Conservation (phyloP, 2,113 vertebrate species). For the Urocolius indicus region DNA sequence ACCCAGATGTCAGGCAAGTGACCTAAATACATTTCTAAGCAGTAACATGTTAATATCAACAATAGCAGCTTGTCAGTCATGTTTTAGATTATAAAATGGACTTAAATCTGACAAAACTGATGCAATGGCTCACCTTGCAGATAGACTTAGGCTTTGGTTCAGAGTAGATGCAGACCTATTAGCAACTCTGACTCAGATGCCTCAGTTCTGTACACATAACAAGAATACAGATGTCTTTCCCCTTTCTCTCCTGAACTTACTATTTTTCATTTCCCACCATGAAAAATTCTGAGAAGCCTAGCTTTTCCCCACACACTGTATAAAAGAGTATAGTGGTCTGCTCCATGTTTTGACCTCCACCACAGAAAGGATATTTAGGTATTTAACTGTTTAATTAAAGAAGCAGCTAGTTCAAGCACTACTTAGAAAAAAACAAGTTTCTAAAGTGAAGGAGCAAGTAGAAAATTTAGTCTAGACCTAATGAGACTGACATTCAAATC, state of each 20-base stretch:
- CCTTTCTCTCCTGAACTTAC: neutral
- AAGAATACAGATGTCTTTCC: neutral
- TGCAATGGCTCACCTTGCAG: neutral
- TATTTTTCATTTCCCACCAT: neutral
- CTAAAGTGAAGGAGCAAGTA: neutral
- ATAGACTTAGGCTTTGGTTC: neutral
- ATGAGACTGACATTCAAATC: neutral
- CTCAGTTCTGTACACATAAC: neutral
- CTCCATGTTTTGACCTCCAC: neutral
- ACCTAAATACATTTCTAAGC: neutral
- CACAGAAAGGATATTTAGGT: neutral
- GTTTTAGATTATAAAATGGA: neutral
- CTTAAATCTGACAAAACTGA: neutral
- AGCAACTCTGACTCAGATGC: neutral
- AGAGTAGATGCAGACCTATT: neutral
- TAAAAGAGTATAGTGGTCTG: neutral
- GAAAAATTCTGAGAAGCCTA: neutral
- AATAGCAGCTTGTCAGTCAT: neutral
- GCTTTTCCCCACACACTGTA: neutral
- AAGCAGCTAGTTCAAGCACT: neutral
- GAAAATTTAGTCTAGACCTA: neutral
- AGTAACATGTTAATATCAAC: neutral
- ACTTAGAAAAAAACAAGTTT: neutral
- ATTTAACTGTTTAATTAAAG: neutral
- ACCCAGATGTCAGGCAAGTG: neutral